Percentiles rank a stretch among this genome's conserved stretches.
Evolutionary conservation across 2,113 vertebrate species (phyloP).

Genomic region (Scopus umbretta): DNA sequence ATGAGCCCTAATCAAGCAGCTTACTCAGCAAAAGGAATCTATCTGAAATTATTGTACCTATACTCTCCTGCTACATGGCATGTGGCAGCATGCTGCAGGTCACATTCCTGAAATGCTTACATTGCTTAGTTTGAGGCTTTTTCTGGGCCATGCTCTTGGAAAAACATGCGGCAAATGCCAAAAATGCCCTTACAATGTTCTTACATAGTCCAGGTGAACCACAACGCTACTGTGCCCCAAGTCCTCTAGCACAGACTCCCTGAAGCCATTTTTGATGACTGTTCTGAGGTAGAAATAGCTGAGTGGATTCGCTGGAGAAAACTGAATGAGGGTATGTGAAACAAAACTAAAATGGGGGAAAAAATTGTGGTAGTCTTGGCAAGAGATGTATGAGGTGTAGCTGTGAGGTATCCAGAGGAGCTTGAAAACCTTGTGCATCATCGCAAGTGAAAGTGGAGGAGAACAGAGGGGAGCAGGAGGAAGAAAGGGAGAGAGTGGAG

Average conservation of each 20-base stretch:
- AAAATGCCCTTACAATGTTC: background rate
- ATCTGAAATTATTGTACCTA: background rate
- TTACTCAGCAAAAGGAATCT: background rate
- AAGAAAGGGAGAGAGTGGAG: background rate
- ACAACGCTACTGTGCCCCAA: background rate
- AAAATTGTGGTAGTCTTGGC: background rate
- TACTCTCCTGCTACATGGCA: background rate
- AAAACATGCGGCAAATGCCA: background rate
- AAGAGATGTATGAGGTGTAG: background rate
- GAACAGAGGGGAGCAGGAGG: background rate
- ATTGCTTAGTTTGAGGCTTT: background rate
- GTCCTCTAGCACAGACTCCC: background rate
- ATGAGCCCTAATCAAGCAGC: background rate
- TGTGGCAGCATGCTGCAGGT: background rate
- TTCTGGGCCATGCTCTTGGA: background rate
- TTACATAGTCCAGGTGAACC: background rate
- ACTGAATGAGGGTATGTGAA: background rate
- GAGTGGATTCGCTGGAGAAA: background rate
- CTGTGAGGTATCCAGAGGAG: background rate
- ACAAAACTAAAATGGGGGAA: background rate
- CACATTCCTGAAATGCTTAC: background rate
- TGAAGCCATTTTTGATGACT: background rate
- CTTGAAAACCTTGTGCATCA: background rate
- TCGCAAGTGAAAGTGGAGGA: background rate
- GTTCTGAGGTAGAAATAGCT: background rate